Conservation (phyloP, 2,888 invertebrate species). For the Parnassius glacialis region DNA sequence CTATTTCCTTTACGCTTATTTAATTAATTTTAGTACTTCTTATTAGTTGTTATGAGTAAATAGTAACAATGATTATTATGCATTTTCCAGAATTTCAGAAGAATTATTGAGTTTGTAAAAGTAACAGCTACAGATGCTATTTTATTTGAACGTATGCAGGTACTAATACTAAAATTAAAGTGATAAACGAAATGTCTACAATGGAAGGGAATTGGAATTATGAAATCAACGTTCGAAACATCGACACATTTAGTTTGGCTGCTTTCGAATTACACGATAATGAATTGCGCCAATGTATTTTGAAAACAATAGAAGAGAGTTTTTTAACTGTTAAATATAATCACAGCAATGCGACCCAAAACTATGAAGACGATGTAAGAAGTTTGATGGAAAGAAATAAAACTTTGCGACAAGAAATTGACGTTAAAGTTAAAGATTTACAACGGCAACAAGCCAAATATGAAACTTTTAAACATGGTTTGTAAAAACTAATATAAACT, state of each 20-base stretch:
- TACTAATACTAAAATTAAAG: not conserved
- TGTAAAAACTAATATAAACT: not conserved
- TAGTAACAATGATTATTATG: too few relatives aligned
- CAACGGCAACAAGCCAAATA: slow-evolving; percentile 52
- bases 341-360: slow-evolving; percentile 37
- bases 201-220: slow-evolving; percentile 53
- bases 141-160: too few relatives aligned
- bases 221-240: slow-evolving; percentile 35
- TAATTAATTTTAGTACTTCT: too few relatives aligned
- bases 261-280: slow-evolving; percentile 44
- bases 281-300: slow-evolving; percentile 39
- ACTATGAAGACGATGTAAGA: slow-evolving; percentile 56
- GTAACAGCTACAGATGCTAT: too few relatives aligned
- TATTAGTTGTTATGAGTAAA: too few relatives aligned
- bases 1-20: too few relatives aligned
- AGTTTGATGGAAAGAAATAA: slow-evolving; percentile 54
- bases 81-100: too few relatives aligned
- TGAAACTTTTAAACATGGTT: slow-evolving; percentile 62
- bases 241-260: slow-evolving; percentile 39
- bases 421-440: slow-evolving; percentile 50
- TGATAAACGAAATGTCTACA: slow-evolving; percentile 44
- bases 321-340: slow-evolving; percentile 43
- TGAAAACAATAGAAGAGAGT: slow-evolving; percentile 45
- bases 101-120: too few relatives aligned
- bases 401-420: slow-evolving; percentile 52